Percentiles rank a stretch among this genome's conserved stretches.
These are phyloP conservation scores for Melanerpes formicivorus DNA, from an alignment of 2,113 vertebrate genomes.

Conservation along the genomic window DNA sequence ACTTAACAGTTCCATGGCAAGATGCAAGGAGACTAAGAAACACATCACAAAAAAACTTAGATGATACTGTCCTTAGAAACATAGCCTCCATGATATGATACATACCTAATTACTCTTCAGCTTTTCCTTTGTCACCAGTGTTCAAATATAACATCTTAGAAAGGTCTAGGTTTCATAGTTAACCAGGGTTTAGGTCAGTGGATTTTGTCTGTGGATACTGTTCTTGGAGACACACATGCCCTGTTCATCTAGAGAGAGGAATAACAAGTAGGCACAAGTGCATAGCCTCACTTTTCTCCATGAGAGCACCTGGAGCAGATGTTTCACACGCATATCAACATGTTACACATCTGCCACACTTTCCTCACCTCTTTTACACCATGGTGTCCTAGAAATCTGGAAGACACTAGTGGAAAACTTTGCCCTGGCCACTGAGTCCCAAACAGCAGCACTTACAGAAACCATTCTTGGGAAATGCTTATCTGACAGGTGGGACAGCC, in stretches of 20 bases:
- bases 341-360: background rate
- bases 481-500: background rate
- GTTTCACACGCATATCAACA: background rate
- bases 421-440: background rate
- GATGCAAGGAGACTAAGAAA: background rate
- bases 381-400: background rate
- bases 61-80: background rate
- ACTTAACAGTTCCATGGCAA: conserved; percentile 3
- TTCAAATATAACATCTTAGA: background rate
- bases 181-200: background rate
- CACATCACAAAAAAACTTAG: background rate
- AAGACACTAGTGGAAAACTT: background rate
- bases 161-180: background rate
- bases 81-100: background rate
- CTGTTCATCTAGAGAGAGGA: background rate
- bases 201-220: background rate
- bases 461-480: background rate
- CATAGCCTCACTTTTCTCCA: background rate
- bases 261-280: background rate
- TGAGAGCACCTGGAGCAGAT: background rate
- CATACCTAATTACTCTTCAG: background rate
- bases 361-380: background rate
- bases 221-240: background rate
- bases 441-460: background rate
- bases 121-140: background rate